Evolutionary conservation across 2,888 invertebrate species (phyloP), one percentile per base, ranked within the genome.

Genomic region (Eulithis prunata): DNA sequence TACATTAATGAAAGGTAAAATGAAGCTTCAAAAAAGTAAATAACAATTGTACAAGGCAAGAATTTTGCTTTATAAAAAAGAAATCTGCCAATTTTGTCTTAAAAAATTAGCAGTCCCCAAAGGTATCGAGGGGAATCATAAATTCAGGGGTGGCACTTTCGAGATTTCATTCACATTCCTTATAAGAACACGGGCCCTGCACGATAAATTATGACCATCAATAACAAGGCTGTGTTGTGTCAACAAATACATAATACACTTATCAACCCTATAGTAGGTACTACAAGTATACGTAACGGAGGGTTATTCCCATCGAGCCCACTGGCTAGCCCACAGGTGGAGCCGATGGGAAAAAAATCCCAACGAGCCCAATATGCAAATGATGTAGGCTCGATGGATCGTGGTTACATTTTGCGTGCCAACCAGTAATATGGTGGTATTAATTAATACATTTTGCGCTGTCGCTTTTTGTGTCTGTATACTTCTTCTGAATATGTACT

Each of bases 191-290:
- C 78, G 81, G 8, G 82, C 81, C 77, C 80, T 80, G 82, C 80
- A 80, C 87, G 78, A 91, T 91, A 91, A 91, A 91, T 91, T 90
- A 89, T 86, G 79, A 78, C 82, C 88, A 91, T 90, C 89, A 90
- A 91, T 91, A 89, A 90, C 88, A 87, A 77, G 80, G 83, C 78
- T 82, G 76, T 75, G 83, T 78, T 86, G 86, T 88, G 90, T 90
- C 89, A 90, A 91, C 89, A 90, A 84, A 63, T 52, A 57, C 13
- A 57, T n/a, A 28, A 3, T 47, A 47, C 14, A 21, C 21, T 11
- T 49, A 47, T 43, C 28, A n/a, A 52, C 57, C 10, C 47, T 45
- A 5, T 38, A 38, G 21, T 21, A 21, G 21, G 21, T 21, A 21
- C 21, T 21, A 21, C 1, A 21, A 21, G 21, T 21, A 2, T 21